Percentiles rank a stretch among this genome's conserved stretches.
Conservation (phyloP, 2,888 invertebrate species). For the Polyommatus iphigenia region DNA sequence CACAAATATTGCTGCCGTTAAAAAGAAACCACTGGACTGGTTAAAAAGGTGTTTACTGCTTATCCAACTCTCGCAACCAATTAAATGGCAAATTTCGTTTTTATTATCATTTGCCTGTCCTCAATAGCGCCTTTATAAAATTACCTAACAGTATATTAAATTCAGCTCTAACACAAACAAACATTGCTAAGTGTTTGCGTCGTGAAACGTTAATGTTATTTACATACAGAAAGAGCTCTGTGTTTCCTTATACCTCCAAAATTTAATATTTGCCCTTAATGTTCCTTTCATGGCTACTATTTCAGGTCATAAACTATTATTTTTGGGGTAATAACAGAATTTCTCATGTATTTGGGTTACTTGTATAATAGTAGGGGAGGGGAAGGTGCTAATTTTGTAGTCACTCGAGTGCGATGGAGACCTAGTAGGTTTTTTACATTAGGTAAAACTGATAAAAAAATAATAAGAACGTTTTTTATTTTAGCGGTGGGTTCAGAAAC, state of each 20-base stretch:
- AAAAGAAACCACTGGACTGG: background rate
- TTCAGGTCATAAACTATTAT: background rate
- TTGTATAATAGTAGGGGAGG: too few relatives aligned
- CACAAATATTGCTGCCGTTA: background rate
- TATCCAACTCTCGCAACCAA: background rate
- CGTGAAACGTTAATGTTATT: slow-evolving; percentile 20
- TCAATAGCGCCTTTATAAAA: slow-evolving; percentile 2
- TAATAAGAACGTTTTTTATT: too few relatives aligned
- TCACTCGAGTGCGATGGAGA: too few relatives aligned
- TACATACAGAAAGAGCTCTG: background rate
- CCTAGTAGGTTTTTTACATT: too few relatives aligned
- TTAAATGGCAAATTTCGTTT: slow-evolving; percentile 3
- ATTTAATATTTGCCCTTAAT: background rate
- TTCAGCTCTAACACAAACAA: slow-evolving; percentile 11
- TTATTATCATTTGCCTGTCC: slow-evolving; percentile 16
- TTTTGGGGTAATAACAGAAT: background rate
- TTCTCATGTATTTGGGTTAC: background rate
- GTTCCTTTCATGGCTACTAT: background rate
- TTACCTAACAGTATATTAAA: slow-evolving; percentile 17
- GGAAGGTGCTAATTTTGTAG: too few relatives aligned
- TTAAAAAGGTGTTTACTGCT: background rate
- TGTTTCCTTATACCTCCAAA: background rate
- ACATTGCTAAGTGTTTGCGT: slow-evolving; percentile 24
- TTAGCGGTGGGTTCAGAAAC: too few relatives aligned
- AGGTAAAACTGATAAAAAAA: too few relatives aligned